These are phyloP conservation scores for Tilapia sparmanii DNA, from an alignment of 2,113 vertebrate species.

Conservation along the genomic window DNA sequence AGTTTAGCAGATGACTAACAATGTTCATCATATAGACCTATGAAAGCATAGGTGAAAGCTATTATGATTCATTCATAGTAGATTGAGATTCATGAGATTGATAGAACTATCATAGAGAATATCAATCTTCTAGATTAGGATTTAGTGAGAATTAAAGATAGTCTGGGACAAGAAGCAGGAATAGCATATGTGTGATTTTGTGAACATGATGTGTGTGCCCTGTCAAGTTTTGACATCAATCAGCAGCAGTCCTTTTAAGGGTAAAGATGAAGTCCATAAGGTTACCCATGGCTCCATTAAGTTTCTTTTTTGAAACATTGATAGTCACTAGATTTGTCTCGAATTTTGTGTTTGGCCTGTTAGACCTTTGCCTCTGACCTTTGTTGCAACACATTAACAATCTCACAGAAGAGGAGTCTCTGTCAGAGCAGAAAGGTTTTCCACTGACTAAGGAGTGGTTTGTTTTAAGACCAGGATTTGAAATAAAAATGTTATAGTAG, in stretches of 20 bases:
- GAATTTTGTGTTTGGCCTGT: not conserved
- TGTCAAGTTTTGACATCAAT: not conserved
- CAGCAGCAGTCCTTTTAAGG: constrained; percentile 39
- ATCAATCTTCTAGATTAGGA: not conserved
- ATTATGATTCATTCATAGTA: not conserved
- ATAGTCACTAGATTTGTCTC: not conserved
- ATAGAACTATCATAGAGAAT: not conserved
- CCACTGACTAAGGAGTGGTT: not conserved
- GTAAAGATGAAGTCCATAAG: constrained; percentile 22
- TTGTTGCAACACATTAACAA: not conserved
- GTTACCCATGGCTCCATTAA: not conserved
- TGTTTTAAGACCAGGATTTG: not conserved
- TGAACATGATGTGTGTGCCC: not conserved
- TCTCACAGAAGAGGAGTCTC: not conserved
- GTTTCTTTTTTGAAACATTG: not conserved
- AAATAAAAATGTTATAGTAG: not conserved
- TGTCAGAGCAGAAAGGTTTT: not conserved
- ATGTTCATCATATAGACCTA: not conserved
- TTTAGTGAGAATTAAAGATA: not conserved
- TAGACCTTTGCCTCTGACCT: not conserved
- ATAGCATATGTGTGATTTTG: not conserved
- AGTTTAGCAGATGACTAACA: not conserved
- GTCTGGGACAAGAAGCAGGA: not conserved
- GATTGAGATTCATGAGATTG: not conserved
- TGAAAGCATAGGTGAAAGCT: not conserved